A percentile compares a stretch with the other conserved stretches of the same genome.
These are phyloP conservation scores for Drosophila ustulata DNA, from an alignment of 2,888 invertebrate species.

Conservation along the genomic window DNA sequence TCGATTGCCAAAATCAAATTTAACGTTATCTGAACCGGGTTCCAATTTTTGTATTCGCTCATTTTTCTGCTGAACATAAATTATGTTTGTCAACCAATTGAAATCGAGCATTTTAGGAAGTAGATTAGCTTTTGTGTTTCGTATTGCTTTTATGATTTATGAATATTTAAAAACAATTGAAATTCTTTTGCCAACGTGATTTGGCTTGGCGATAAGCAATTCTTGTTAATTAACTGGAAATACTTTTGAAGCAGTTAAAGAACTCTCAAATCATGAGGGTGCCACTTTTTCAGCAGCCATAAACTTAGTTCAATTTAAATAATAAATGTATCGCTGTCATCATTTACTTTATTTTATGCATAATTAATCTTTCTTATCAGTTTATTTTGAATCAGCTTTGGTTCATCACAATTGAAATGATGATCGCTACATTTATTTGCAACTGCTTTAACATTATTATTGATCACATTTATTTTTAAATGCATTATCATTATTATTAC, in stretches of 20 bases:
- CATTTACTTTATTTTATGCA: background rate
- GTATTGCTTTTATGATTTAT: constrained; percentile 4
- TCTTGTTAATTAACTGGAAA: background rate
- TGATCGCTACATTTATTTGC: no score
- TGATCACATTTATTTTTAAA: background rate
- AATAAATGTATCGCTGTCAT: no score
- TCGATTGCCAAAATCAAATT: constrained; percentile 20
- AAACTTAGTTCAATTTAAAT: no score
- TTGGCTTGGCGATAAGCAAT: background rate
- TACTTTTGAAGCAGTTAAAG: background rate
- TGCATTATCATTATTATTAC: background rate
- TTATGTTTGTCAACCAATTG: constrained; percentile 34
- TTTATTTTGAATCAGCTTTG: background rate
- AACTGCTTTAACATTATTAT: background rate
- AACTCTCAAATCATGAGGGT: no score
- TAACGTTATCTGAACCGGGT: constrained; percentile 32
- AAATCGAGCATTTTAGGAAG: constrained; percentile 21
- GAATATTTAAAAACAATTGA: background rate
- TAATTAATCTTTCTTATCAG: background rate
- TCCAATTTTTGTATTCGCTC: constrained; percentile 1
- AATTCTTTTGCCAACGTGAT: constrained; percentile 1
- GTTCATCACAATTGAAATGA: background rate
- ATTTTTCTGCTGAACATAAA: constrained; percentile 25
- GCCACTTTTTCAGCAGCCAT: background rate
- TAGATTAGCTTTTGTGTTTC: constrained; percentile 12